Conservation (phyloP, 2,797 vertebrate species). For the Myiotriccus ornatus region DNA sequence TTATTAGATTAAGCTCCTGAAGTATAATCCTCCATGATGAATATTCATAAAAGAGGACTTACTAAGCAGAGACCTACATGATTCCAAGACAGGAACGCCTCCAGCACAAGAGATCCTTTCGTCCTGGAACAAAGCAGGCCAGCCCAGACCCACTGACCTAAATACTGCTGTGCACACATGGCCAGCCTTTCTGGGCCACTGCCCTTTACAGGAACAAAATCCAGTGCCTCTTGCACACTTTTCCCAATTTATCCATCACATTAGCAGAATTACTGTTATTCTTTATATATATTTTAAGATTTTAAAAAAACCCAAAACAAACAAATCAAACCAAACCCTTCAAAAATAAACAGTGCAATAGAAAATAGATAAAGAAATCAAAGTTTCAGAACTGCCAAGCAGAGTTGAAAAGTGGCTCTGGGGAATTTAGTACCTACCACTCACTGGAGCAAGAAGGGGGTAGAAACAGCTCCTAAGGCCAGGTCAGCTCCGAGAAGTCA, state of each 20-base stretch:
- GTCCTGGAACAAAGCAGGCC: slow-evolving; percentile 30
- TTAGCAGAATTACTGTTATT: neutral
- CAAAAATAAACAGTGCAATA: neutral
- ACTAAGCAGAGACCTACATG: neutral
- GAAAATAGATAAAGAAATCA: neutral
- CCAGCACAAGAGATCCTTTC: slow-evolving; percentile 1
- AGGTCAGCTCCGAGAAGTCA: neutral
- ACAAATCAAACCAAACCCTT: rapidly evolving
- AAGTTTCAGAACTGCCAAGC: neutral
- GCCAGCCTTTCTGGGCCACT: slow-evolving; percentile 19
- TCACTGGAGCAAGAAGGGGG: neutral
- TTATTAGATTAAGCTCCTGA: neutral
- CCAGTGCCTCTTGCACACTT: neutral
- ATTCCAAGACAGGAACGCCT: neutral
- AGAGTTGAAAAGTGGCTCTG: neutral
- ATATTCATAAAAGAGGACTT: neutral
- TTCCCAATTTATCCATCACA: neutral
- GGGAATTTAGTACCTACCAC: neutral
- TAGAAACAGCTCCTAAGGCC: neutral
- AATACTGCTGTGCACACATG: slow-evolving; percentile 49
- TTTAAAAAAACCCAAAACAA: neutral
- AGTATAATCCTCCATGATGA: neutral
- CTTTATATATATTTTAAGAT: neutral
- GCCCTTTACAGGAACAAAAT: neutral
- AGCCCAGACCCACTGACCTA: slow-evolving; percentile 67